These are phyloP conservation scores for Schizothorax lantsangensis DNA, from an alignment of 2,797 vertebrate genomes.

Conservation along the genomic window DNA sequence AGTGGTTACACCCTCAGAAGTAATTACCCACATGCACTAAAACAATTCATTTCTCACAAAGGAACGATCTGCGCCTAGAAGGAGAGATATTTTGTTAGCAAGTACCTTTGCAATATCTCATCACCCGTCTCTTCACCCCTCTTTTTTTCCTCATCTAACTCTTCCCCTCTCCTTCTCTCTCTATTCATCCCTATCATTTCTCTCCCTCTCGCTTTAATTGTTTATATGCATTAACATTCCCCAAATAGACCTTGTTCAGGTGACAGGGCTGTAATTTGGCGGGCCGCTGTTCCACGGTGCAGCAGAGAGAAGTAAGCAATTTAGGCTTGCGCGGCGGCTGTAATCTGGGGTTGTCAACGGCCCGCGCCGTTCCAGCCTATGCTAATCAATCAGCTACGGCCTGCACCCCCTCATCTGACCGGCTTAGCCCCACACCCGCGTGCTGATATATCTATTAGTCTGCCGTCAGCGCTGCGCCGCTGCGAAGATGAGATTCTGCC, in stretches of 20 bases:
- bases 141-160: conserved; percentile 22
- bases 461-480: conserved; percentile 84
- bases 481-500: conserved; percentile 88
- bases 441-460: conserved; percentile 99
- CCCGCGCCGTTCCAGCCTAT: conserved; percentile 88
- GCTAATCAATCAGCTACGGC: conserved; percentile 96
- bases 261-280: conserved; percentile 98
- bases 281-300: conserved; percentile 82
- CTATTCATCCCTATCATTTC: conserved; percentile 53
- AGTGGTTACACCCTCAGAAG: background rate
- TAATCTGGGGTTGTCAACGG: conserved; percentile 98
- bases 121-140: conserved; percentile 30
- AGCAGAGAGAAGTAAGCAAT: conserved; percentile 90
- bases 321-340: conserved; percentile 81
- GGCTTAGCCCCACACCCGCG: conserved; percentile 93
- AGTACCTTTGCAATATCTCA: conserved; percentile 9
- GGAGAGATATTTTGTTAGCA: conserved; percentile 8
- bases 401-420: conserved; percentile 91
- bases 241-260: conserved; percentile 91
- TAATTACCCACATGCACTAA: conserved; percentile 12
- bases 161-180: conserved; percentile 44
- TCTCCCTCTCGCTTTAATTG: conserved; percentile 86
- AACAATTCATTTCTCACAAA: conserved; percentile 5
- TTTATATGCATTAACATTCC: conserved; percentile 98
- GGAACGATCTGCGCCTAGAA: background rate